phyloP scores from a whole-genome alignment of 2,888 invertebrate species.

The Galerucella calmariensis region DNA sequence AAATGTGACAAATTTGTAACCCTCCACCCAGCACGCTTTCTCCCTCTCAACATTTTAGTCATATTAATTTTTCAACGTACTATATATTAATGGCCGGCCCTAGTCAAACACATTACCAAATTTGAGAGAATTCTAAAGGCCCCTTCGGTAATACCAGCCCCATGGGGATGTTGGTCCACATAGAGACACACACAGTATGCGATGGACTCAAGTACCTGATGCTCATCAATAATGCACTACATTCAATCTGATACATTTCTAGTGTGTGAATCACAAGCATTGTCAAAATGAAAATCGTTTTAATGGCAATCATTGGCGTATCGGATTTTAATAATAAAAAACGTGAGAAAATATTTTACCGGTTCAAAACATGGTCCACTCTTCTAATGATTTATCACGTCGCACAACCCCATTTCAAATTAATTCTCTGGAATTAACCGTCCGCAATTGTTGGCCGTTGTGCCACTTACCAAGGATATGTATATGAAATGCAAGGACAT shows the following conservation, averaged over 20 bases:
- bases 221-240: constrained; percentile 64
- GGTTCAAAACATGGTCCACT: constrained; percentile 22
- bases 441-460: constrained; percentile 42
- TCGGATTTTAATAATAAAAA: not conserved
- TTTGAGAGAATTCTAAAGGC: constrained; percentile 25
- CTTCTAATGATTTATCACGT: constrained; percentile 38
- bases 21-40: not conserved
- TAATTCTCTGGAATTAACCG: constrained; percentile 50
- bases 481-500: constrained; percentile 35
- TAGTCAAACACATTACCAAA: constrained; percentile 26
- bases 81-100: constrained; percentile 4
- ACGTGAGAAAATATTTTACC: not conserved
- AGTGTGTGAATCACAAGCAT: constrained; percentile 57
- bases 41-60: not conserved
- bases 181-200: constrained; percentile 39
- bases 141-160: constrained; percentile 35
- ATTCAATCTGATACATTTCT: constrained; percentile 62
- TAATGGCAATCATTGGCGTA: constrained; percentile 13
- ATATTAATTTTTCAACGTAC: constrained; percentile 8
- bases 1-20: not conserved
- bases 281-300: constrained; percentile 24
- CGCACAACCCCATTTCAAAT: constrained; percentile 43
- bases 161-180: constrained; percentile 24
- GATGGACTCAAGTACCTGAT: constrained; percentile 60
- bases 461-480: constrained; percentile 23